Evolutionary conservation across 92 coral and sea anemone genomes (phyloP), one percentile per base, ranked within the genome.

Genomic region (Metridium senile): DNA sequence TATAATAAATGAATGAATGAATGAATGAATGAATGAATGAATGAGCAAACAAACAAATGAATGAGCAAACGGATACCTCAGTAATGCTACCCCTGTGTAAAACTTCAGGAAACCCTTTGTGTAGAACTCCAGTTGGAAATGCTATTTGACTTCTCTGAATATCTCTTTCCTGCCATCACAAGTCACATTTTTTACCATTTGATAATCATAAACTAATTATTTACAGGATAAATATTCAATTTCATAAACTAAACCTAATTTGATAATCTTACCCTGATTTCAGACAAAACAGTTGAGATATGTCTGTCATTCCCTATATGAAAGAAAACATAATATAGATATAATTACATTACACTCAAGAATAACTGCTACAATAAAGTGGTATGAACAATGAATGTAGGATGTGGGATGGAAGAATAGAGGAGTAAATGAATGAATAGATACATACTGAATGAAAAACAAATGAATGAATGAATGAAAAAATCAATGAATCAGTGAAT

Each of bases 21-120:
- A 59, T 22, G 29, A 3, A 59, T 23, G 32, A 59, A 59, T 59
- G 65, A 59, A 59, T 59, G 65, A 16, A 59, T 22, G 29, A 3
- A 39, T 39, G 49, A 39, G 13, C 8, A 54, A n/a, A 13, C 19
- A 10, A 2, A 35, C 22, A 25, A 32, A 33, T 25, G 9, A n/a
- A n/a, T n/a, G n/a, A n/a, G n/a, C n/a, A n/a, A n/a, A n/a, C n/a
- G n/a, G n/a, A 17, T 59, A 84, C 81, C 67, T 85, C 75, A 4
- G 68, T 51, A 26, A 86, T 80, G 22, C 83, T 78, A 64, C 90
- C 88, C 63, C 98, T 88, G 77, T 94, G 97, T 10, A 87, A 72
- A 30, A 77, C 98, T 51, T 74, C 82, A 29, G 98, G 98, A 74
- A 94, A 94, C 26, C 98, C 98, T 32, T 74, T 89, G 28, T 58